Percentiles rank a stretch among this genome's conserved stretches.
Conservation (phyloP, 2,113 vertebrate species). For the Nyctibius bracteatus region DNA sequence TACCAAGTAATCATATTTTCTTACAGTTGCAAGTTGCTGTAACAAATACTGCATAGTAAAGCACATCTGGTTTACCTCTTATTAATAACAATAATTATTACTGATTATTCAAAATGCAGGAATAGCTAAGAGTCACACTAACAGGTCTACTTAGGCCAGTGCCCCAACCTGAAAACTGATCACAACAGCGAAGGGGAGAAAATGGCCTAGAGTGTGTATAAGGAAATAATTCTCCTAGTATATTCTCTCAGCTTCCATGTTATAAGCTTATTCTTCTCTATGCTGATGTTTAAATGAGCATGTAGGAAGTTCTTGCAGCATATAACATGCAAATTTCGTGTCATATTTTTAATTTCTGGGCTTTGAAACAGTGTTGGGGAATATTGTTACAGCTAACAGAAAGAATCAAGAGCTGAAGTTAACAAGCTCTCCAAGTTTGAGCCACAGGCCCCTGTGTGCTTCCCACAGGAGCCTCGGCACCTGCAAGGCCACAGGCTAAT, state of each 20-base stretch:
- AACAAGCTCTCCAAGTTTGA: no score
- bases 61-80: background rate
- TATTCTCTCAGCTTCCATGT: background rate
- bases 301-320: background rate
- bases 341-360: background rate
- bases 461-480: no score
- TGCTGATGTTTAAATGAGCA: background rate
- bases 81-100: background rate
- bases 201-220: background rate
- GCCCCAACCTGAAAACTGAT: background rate
- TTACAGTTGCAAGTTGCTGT: background rate
- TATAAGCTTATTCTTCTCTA: background rate
- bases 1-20: background rate
- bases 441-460: no score
- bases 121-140: background rate
- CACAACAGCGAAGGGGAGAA: background rate
- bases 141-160: background rate
- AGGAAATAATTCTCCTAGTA: background rate
- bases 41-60: background rate
- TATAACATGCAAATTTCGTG: background rate
- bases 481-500: no score
- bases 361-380: no score
- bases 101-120: background rate
- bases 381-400: no score
- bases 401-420: no score